A percentile compares a stretch with the other conserved stretches of the same genome.
phyloP scores from a whole-genome alignment of 2,113 vertebrate genomes.

The Ellobius talpinus region DNA sequence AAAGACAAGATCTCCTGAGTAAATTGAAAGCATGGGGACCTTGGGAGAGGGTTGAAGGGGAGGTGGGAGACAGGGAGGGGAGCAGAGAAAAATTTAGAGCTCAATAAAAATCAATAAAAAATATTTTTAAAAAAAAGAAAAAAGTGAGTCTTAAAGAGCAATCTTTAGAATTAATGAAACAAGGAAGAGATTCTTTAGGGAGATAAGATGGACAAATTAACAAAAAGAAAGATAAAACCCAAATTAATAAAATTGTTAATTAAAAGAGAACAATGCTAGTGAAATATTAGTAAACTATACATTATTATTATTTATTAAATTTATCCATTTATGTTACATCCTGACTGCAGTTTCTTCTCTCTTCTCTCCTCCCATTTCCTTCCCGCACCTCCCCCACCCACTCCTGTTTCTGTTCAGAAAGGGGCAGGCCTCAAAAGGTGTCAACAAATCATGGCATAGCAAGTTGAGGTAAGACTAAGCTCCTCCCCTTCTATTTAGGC shows the following conservation, averaged over 20 bases:
- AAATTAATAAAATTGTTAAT: not conserved
- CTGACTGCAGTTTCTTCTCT: not conserved
- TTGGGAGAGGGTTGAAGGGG: no score
- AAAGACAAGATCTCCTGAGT: no score
- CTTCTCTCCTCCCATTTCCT: not conserved
- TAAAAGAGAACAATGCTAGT: not conserved
- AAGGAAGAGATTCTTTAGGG: not conserved
- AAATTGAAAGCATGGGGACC: no score
- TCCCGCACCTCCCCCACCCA: not conserved
- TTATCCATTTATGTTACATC: not conserved
- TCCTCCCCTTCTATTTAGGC: not conserved
- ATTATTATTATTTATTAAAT: not conserved
- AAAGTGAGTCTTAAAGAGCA: not conserved
- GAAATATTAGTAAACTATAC: not conserved
- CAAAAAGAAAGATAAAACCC: not conserved
- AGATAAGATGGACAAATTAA: not conserved
- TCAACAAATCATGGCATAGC: not conserved
- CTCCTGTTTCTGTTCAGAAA: not conserved
- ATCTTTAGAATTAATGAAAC: not conserved
- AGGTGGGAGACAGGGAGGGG: no score
- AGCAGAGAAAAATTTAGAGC: no score
- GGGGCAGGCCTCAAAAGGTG: not conserved
- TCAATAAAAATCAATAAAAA: no score
- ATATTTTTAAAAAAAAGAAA: no score
- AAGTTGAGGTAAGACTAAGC: not conserved